Conservation (phyloP, 2,888 invertebrate genomes). For the Ornithoptera priamus region DNA sequence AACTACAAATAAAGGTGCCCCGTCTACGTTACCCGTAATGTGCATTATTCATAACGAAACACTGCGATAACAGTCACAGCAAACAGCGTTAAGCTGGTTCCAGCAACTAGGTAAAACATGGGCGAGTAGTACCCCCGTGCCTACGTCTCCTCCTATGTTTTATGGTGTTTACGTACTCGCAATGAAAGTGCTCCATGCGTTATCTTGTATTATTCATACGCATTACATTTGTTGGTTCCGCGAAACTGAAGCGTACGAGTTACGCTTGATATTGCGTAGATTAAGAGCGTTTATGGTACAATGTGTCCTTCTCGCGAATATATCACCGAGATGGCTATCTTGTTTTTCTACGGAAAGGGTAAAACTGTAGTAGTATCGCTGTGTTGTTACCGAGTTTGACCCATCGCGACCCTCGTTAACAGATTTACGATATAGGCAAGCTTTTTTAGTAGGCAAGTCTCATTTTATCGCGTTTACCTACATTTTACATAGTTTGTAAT, state of each 20-base stretch:
- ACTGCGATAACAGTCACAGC: constrained; percentile 29
- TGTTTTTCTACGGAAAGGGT: constrained; percentile 23
- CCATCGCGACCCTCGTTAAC: constrained; percentile 25
- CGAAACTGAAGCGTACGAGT: constrained; percentile 55
- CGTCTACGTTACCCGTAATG: constrained; percentile 24
- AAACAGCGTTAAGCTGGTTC: constrained; percentile 22
- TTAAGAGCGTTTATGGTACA: constrained; percentile 25
- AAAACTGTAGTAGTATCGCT: constrained; percentile 10
- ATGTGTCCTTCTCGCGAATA: constrained; percentile 9
- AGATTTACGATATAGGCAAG: constrained; percentile 21
- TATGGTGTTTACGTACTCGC: constrained; percentile 40
- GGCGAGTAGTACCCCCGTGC: constrained; percentile 30
- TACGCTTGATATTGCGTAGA: constrained; percentile 36
- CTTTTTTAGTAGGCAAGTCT: constrained; percentile 17
- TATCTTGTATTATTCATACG: constrained; percentile 45
- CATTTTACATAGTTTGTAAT: neutral
- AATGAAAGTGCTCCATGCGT: constrained; percentile 45
- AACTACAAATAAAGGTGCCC: constrained; percentile 26
- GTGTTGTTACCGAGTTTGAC: constrained; percentile 11
- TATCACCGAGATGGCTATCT: constrained; percentile 25
- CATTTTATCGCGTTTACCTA: constrained; percentile 9
- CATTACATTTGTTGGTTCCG: constrained; percentile 47
- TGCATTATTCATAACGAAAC: constrained; percentile 30
- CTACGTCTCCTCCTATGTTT: constrained; percentile 42
- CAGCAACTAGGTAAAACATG: constrained; percentile 39